Evolutionary conservation across 2,113 vertebrate species (phyloP).

Genomic region (Seriola aureovittata): DNA sequence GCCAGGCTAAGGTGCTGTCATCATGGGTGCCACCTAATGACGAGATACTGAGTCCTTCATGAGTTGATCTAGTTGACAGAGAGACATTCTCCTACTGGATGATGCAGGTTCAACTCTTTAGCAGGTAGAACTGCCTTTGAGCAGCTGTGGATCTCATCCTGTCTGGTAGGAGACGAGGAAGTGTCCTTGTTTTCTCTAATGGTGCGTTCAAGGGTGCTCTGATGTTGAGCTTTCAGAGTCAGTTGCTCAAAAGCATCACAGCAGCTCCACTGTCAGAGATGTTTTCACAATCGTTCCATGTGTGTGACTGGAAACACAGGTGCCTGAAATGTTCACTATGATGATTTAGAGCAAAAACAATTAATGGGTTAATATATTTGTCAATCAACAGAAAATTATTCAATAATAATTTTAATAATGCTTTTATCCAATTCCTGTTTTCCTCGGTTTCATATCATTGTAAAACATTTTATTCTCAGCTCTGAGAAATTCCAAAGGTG

Average conservation of each 20-base stretch:
- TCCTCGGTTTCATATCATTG: too few relatives aligned
- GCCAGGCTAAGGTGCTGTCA: slow-evolving; percentile 35
- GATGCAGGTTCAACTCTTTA: not conserved
- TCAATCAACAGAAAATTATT: not conserved
- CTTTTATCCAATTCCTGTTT: not conserved
- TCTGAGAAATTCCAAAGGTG: too few relatives aligned
- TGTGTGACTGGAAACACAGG: too few relatives aligned
- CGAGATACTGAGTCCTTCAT: slow-evolving; percentile 19
- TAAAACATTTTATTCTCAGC: too few relatives aligned
- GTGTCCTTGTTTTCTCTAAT: not conserved
- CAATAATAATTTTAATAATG: not conserved
- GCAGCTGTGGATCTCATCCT: not conserved
- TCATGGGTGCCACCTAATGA: slow-evolving; percentile 29
- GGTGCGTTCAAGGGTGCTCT: not conserved
- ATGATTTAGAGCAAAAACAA: not conserved
- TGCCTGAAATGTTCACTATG: not conserved
- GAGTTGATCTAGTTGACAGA: slow-evolving; percentile 18
- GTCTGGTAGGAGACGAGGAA: not conserved
- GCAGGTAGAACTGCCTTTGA: not conserved
- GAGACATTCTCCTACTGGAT: not conserved
- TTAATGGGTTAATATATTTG: not conserved
- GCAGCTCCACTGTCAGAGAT: too few relatives aligned
- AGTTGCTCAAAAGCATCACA: too few relatives aligned
- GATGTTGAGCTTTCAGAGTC: not conserved
- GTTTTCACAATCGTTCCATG: too few relatives aligned